Base-by-base conservation (phyloP, 2,888 invertebrate genomes). In the Unio pictorum region DNA sequence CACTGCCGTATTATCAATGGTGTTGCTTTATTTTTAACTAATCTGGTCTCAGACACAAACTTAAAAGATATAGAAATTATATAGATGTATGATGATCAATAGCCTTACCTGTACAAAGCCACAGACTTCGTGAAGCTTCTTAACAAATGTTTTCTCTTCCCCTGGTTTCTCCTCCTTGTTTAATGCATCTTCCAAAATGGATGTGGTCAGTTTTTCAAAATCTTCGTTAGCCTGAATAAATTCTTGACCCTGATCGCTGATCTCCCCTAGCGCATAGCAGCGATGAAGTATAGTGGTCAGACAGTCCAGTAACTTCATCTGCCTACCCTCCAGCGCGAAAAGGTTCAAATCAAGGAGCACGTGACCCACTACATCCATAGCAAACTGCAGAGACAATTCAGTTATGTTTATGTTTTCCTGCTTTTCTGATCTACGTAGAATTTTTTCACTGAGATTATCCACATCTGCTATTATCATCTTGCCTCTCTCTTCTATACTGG, bases 331-430 rank as follows among this genome's bases (percentile, higher is more conserved):
- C 11, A 83, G 64, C 55, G 80, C 79, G n/a, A 71, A 58, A 45
- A 83, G 71, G 63, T 83, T 80, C 30, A 83, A 68, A 61, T 79
- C 78, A 17, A 83, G 64, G 28, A 83, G 68, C 68, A 83, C 79
- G 61, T 80, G 81, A 4, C 83, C 83, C 17, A 83, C 81, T 17
- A 83, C 79, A 64, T 83, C 83, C 68, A 82, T 63, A 1, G 81
- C 81, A 58, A 81, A 65, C 26, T 79, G 73, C 26, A 81, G 63
- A 18, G 72, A 68, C 74, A 78, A 76, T n/a, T 79, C 68, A 15
- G 78, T 83, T 6, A 83, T 60, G 64, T 83, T 83, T 1, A 81
- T 69, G 15, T 45, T 15, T 45, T 45, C 45, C 15, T 45, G 45
- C 15, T 45, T 45, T 45, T 45, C 15, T 4, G 72, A 62, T 34